Evolutionary conservation across 2,888 invertebrate genomes (phyloP).

Genomic region (Scaptomyza reducta): DNA sequence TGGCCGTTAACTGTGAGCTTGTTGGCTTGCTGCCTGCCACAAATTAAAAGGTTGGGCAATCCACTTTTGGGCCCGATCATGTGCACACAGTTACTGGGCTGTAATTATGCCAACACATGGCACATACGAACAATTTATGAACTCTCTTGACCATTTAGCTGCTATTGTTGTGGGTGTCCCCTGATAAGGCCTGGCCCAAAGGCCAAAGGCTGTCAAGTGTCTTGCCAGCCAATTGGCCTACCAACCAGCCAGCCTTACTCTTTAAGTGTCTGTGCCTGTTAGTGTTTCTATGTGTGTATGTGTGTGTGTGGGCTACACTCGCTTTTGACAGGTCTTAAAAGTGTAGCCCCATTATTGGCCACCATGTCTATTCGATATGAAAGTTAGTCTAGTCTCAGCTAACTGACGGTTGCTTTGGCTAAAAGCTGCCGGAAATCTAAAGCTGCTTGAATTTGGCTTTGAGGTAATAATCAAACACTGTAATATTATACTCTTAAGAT

Average conservation of each 20-base stretch:
- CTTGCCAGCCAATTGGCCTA: slow-evolving; percentile 43
- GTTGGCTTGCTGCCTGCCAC: slow-evolving; percentile 48
- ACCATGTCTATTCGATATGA: slow-evolving; percentile 27
- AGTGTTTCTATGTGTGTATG: slow-evolving; percentile 22
- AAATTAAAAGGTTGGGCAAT: slow-evolving; percentile 80
- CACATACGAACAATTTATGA: slow-evolving; percentile 66
- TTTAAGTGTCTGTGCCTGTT: slow-evolving; percentile 3
- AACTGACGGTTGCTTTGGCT: slow-evolving; percentile 8
- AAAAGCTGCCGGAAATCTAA: slow-evolving; percentile 26
- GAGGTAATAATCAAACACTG: neutral
- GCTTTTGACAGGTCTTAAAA: slow-evolving; percentile 39
- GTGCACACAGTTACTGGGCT: slow-evolving; percentile 60
- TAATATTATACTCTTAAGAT: neutral
- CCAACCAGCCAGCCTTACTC: slow-evolving; percentile 32
- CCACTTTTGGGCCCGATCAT: slow-evolving; percentile 74
- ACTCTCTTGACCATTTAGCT: slow-evolving; percentile 66
- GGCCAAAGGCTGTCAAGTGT: slow-evolving; percentile 78
- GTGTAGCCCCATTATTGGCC: slow-evolving; percentile 25
- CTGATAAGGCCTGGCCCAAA: slow-evolving; percentile 76
- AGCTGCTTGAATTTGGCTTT: neutral
- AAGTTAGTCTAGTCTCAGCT: slow-evolving; percentile 24
- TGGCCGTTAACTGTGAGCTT: slow-evolving; percentile 59
- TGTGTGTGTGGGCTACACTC: slow-evolving; percentile 22
- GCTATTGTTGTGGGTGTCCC: slow-evolving; percentile 65
- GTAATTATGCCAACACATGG: slow-evolving; percentile 79